These are phyloP conservation scores for Amphipoea oculea DNA, from an alignment of 2,888 invertebrate species.

Conservation along the genomic window DNA sequence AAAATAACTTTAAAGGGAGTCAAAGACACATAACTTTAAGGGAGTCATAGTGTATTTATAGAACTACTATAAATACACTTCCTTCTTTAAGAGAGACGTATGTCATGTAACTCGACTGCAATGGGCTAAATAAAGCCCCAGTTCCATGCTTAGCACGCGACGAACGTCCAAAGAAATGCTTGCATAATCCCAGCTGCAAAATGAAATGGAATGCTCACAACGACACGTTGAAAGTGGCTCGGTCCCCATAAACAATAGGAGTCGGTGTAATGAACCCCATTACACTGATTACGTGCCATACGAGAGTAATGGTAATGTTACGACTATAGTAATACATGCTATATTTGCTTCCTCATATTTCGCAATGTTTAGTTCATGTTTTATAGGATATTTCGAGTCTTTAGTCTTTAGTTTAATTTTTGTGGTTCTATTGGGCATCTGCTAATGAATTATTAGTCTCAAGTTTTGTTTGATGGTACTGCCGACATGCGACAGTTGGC, in stretches of 20 bases:
- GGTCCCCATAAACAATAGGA: slow-evolving; percentile 55
- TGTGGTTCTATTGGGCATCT: slow-evolving; percentile 10
- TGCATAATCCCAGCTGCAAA: slow-evolving; percentile 44
- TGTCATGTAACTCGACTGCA: slow-evolving; percentile 12
- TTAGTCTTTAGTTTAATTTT: slow-evolving; percentile 1
- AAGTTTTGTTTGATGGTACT: background rate
- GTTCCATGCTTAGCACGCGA: slow-evolving; percentile 10
- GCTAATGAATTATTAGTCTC: background rate
- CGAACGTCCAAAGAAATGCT: slow-evolving; percentile 26
- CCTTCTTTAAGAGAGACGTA: slow-evolving; percentile 21
- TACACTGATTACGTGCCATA: slow-evolving; percentile 51
- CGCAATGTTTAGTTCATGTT: slow-evolving; percentile 14
- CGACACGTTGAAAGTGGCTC: slow-evolving; percentile 44
- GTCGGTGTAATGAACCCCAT: slow-evolving; percentile 60
- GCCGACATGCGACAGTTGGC: background rate
- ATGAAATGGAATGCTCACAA: slow-evolving; percentile 50
- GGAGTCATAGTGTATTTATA: slow-evolving; percentile 21
- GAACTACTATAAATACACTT: slow-evolving; percentile 43
- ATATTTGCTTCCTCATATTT: slow-evolving; percentile 37
- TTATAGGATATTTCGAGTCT: slow-evolving; percentile 3
- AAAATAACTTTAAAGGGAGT: slow-evolving; percentile 37
- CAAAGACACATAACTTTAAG: slow-evolving; percentile 23
- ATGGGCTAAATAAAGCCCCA: slow-evolving; percentile 29
- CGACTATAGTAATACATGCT: slow-evolving; percentile 31
- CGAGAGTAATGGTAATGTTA: slow-evolving; percentile 50